Base-by-base conservation (phyloP, 2,888 invertebrate species). In the Megalurothrips usitatus region DNA sequence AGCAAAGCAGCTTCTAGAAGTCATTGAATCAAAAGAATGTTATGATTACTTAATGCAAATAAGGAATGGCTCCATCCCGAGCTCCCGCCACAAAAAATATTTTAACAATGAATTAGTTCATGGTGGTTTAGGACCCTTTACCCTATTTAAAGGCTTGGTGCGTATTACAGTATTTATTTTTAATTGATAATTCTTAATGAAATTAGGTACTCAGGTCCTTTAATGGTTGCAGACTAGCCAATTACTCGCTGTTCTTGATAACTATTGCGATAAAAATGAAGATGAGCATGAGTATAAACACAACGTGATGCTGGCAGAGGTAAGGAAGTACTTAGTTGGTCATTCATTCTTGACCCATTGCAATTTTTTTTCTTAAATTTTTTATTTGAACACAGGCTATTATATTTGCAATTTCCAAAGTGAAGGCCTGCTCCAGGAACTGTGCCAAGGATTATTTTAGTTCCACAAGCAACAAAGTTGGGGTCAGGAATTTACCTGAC, bases 11-110 rank as follows among this genome's bases (percentile, higher is more conserved):
- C 79, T 79, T 49, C 23, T 48, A 34, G 43, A 6, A 9, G 10
- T 79, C 8, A 79, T 79, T 49, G 19, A 34, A 49, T 48, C 79
- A 75, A 75, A 23, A 75, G 68, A 75, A 8, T 75, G 68, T 26
- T 75, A 26, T 75, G 26, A 75, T 2, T 26, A 75, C 68, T 75
- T 75, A 75, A 23, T 26, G 68, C 23, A 75, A 26, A 75, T 75
- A 75, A 23, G 68, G 1, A 23, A 26, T 9, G 68, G 68, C 26
- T 26, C 68, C 11, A 23, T 75, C 26, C 3, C 8, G 26, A 75
- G 26, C 26, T 75, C 68, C 26, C 68, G 23, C 26, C 68, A 75
- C 10, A 23, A 26, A 26, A 75, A 26, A 26, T 75, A 26, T 12
- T 11, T 26, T 8, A 75, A 75, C 4, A 12, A 26, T 26, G 68